phyloP scores from a whole-genome alignment of 2,888 invertebrate genomes.

The Heliconius ismenius region DNA sequence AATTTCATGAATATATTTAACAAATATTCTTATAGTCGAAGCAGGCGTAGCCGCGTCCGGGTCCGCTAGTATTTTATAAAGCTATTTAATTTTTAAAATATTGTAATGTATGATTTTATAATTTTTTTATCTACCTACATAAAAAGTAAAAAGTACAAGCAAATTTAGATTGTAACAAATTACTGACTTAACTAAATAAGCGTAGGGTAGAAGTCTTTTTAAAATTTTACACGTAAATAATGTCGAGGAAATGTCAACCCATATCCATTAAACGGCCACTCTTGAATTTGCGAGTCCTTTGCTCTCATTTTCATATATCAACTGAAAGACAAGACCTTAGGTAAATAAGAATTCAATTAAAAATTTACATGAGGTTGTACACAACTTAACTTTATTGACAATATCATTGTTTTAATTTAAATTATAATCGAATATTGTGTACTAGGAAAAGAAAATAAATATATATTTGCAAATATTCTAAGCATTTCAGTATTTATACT shows the following conservation, averaged over 20 bases:
- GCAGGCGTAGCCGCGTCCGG: too few species aligned
- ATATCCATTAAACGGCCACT: slow-evolving; percentile 54
- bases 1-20: too few species aligned
- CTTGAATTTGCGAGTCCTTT: slow-evolving; percentile 50
- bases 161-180: not conserved
- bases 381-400: too few species aligned
- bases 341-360: slow-evolving; percentile 24
- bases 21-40: too few species aligned
- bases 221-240: slow-evolving; percentile 44
- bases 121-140: not conserved
- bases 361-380: not conserved
- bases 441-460: too few species aligned
- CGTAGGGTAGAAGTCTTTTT: not conserved
- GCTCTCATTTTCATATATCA: slow-evolving; percentile 41
- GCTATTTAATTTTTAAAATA: not conserved
- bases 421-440: too few species aligned
- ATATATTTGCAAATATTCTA: not conserved
- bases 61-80: too few species aligned
- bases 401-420: too few species aligned
- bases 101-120: not conserved
- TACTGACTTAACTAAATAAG: too few species aligned
- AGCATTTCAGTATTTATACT: not conserved
- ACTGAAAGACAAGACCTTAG: not conserved
- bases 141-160: not conserved
- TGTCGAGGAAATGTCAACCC: slow-evolving; percentile 60